Conservation (phyloP, 2,888 invertebrate species). For the Drosophila parthenogenetica region DNA sequence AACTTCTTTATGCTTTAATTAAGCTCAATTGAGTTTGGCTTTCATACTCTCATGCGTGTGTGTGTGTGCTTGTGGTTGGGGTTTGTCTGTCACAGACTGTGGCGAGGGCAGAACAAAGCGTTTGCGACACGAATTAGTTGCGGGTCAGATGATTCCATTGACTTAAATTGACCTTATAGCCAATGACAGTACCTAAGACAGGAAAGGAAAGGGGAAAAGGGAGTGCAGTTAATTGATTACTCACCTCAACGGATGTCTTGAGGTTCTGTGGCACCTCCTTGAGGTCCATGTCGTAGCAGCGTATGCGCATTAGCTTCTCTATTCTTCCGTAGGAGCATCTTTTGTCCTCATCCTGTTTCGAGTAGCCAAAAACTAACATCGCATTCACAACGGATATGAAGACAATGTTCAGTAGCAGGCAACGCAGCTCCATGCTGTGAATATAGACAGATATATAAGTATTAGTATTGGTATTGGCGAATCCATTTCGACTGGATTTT, state of each 20-base stretch:
- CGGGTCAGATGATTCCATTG: constrained; percentile 63
- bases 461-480: neutral
- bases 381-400: constrained; percentile 60
- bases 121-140: constrained; percentile 57
- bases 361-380: constrained; percentile 79
- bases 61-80: constrained; percentile 13
- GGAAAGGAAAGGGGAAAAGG: neutral
- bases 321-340: constrained; percentile 81
- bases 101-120: constrained; percentile 16
- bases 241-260: constrained; percentile 84
- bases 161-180: constrained; percentile 61
- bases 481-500: constrained; percentile 9
- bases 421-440: constrained; percentile 74
- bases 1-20: constrained; percentile 80
- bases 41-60: neutral
- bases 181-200: neutral
- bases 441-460: constrained; percentile 1
- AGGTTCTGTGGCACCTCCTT: constrained; percentile 84
- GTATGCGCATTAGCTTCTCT: constrained; percentile 81
- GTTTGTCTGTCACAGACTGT: constrained; percentile 9
- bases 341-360: constrained; percentile 71
- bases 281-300: constrained; percentile 83
- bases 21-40: constrained; percentile 71
- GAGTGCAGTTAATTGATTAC: constrained; percentile 39
- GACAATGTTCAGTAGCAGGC: constrained; percentile 69